Evolutionary conservation across 2,113 vertebrate genomes (phyloP), one percentile per base, ranked within the genome.

Genomic region (Capricornis sumatraensis): DNA sequence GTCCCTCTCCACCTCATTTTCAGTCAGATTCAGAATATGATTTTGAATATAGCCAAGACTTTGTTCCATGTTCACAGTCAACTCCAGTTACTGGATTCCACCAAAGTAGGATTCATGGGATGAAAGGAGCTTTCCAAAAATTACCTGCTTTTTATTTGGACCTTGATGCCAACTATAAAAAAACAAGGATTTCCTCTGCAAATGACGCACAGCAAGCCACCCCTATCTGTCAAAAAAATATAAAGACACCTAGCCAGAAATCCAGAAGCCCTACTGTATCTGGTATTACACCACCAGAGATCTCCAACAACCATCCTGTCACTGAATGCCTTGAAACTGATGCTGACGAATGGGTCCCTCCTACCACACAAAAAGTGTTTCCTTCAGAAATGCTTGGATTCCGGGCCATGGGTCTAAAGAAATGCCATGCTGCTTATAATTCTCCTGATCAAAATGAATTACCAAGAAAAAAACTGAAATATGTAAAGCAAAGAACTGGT

Each of bases 61-160:
- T 99, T 96, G 62, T 99, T 94, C 99, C 99, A 8, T 98, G 97
- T 96, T 99, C 98, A 45, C 99, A 99, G 96, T 99, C 99, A 27
- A 99, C 99, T 91, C 99, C 99, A 53, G 11, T 99, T 93, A 55
- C 98, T 95, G 98, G 98, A 96, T 97, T 98, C 55, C 40, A 94
- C 74, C 97, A 76, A 62, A 95, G 12, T 13, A 91, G 95, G 92
- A 87, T 96, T 92, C 10, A 25, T 91, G 91, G 60, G 9, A 60
- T 98, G 33, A 95, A 60, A 53, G 81, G 64, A 64, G 43, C 97
- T 96, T 84, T 96, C 79, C 92, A 98, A 97, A 98, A 98, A 92
- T 58, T 94, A 36, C 45, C 93, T 95, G 10, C 74, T 10, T 89
- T 96, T 87, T 90, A 64, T 58, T 43, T 92, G 58, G 89, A 97